Base-by-base conservation (phyloP, 2,888 invertebrate genomes). In the Beris morrisii region DNA sequence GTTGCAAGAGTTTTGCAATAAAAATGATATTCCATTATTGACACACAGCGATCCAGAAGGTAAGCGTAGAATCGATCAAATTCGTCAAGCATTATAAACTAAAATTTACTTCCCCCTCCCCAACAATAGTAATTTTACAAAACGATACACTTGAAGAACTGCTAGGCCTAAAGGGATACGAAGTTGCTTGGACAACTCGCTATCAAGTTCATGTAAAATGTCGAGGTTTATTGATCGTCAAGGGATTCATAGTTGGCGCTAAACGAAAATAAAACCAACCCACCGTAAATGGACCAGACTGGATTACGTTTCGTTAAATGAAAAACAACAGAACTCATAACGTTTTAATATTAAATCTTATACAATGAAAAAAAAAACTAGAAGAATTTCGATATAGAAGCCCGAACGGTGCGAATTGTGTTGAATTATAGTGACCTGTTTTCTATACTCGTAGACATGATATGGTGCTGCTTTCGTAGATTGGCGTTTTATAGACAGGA, bases 41-140 rank as follows among this genome's bases (percentile, higher is more conserved):
- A 98, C 97, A 0, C 98, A 99, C 78, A 95, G 92, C 74, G 98
- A 99, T 81, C 94, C 96, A 0, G 87, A 87, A 76, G 91, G 94
- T 94, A 81, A 82, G 5, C 22, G 22, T 22, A 22, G 2, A 22
- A 22, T n/a, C n/a, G n/a, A n/a, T 46, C 6, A 46, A n/a, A 13
- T 4, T 12, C 13, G 46, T 46, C n/a, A 12, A 15, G 44, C n/a
- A 46, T 46, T 12, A 46, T 5, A 13, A 46, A 46, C 15, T 52
- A 13, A 22, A 52, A 9, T 4, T 7, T 13, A 28, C 28, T 28
- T 52, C 6, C 4, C 6, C 1, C 52, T 52, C 22, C 4, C 28
- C 28, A n/a, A 43, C 44, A 6, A 63, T 72, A 86, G 86, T 85
- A 75, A 83, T 86, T 71, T 75, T 86, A 67, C 82, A 86, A 44